Base-by-base conservation (phyloP, 2,797 vertebrate species). In the Pyrocephalus nanus region DNA sequence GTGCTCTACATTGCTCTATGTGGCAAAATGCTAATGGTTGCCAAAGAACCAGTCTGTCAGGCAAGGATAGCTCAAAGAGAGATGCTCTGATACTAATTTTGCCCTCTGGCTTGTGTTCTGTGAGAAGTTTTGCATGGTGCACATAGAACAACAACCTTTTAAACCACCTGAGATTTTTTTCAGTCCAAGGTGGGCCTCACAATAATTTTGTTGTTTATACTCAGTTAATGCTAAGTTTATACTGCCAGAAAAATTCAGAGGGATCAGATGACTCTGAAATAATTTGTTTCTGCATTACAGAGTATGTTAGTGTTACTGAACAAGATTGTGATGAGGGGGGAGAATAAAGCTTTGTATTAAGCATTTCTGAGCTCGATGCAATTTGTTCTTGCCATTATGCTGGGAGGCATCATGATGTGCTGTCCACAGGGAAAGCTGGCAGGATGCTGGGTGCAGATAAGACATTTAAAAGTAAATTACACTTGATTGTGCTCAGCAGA, bases 351-450 rank as follows among this genome's bases (percentile, higher is more conserved):
- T 85, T 82, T 57, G 18, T 72, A 48, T 62, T 79, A 61, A 45
- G 36, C 43, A 42, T 64, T 76, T 72, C 40, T 57, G 55, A 76
- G 22, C 50, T 82, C 8, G 4, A 85, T 95, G 85, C 81, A 87
- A 91, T 92, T 92, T 89, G 48, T 54, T 90, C 43, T 21, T 84
- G 45, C 47, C 85, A 90, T 86, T 86, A 95, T 73, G 85, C 76
- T 90, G 80, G 43, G 60, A 96, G 86, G 51, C 82, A 92, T 92
- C 29, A 15, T 55, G 47, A 64, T 53, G 79, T 72, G 77, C 73
- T 88, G 20, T 71, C 88, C 67, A 48, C 86, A 79, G 73, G 62
- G 65, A 87, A 93, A 94, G 87, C 88, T 92, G 91, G 32, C 27
- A 62, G 72, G 69, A 50, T 91, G 61, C 54, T 90, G 65, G 21